Evolutionary conservation across 2,888 invertebrate genomes (phyloP), one percentile per base, ranked within the genome.

Genomic region (Psylliodes chrysocephalus): DNA sequence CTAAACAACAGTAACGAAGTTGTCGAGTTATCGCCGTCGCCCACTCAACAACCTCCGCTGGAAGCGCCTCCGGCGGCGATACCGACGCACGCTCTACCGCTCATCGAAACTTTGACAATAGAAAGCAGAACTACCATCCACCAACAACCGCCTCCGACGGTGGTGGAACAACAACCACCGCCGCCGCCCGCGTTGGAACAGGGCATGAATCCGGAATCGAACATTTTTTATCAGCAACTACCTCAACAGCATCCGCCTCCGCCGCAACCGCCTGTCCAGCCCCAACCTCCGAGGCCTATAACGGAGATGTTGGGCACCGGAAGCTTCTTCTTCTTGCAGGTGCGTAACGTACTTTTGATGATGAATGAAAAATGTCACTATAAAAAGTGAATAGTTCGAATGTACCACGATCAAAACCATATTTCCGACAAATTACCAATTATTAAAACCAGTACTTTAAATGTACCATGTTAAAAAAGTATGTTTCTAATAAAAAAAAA

Each of bases 301-400:
- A 86, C 91, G 8, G 92, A 93, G 77, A 90, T 92, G 25, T 88
- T 92, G 71, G 91, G 91, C 22, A 86, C 88, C 5, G 91, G 91
- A 62, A 91, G 90, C 79, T 92, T 92, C 82, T 91, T 88, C 81
- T 93, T 93, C 81, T 86, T 95, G 60, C 95, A 96, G 85, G 95
- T 80, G 35, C 47, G 55, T 19, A n/a, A n/a, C n/a, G n/a, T n/a
- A n/a, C n/a, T n/a, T n/a, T n/a, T n/a, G n/a, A n/a, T n/a, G n/a
- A n/a, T n/a, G n/a, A n/a, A n/a, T n/a, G n/a, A n/a, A n/a, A n/a
- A n/a, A n/a, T n/a, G n/a, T n/a, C n/a, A n/a, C n/a, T n/a, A n/a
- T n/a, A n/a, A n/a, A n/a, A n/a, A n/a, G n/a, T n/a, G n/a, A n/a
- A n/a, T n/a, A n/a, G n/a, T n/a, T n/a, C n/a, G n/a, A n/a, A n/a